A percentile compares a stretch with the other conserved stretches of the same genome.
Evolutionary conservation across 1,140 invertebrate species (phyloP).

Genomic region (Lerema accius): DNA sequence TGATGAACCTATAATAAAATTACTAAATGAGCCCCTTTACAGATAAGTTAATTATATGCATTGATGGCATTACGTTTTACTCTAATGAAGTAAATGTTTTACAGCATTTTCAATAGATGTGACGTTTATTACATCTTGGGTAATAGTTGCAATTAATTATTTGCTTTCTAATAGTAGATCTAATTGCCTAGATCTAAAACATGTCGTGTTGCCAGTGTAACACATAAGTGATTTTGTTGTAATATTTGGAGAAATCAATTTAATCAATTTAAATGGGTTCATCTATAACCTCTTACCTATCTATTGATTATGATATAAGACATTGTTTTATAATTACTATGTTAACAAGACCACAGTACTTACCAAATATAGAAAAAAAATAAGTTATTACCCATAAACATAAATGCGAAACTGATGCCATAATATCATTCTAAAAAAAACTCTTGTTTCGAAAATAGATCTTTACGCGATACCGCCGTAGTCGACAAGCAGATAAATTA

Average conservation of each 20-base stretch:
- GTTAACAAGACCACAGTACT: too few relatives aligned
- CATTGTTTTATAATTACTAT: too few relatives aligned
- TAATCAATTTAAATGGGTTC: too few relatives aligned
- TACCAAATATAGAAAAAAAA: too few relatives aligned
- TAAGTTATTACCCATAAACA: too few relatives aligned
- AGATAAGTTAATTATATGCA: conserved; percentile 35
- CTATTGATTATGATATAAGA: too few relatives aligned
- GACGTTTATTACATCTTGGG: conserved; percentile 27
- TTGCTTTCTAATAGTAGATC: conserved; percentile 2
- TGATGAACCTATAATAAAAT: conserved; percentile 62
- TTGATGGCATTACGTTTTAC: conserved; percentile 28
- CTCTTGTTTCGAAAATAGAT: too few relatives aligned
- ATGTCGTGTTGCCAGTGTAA: not conserved
- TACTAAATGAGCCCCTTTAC: conserved; percentile 44
- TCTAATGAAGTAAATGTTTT: conserved; percentile 33
- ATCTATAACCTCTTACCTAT: too few relatives aligned
- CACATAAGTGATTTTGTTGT: too few relatives aligned
- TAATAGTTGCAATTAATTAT: conserved; percentile 28
- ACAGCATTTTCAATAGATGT: conserved; percentile 26
- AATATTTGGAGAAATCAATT: too few relatives aligned
- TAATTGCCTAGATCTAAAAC: not conserved
- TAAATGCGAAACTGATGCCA: too few relatives aligned
- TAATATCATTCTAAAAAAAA: too few relatives aligned
- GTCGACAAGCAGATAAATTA: not conserved
- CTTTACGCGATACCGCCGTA: not conserved